Percentiles rank a stretch among this genome's conserved stretches.
Evolutionary conservation across 2,113 vertebrate genomes (phyloP).

Genomic region (Podarcis cretensis): DNA sequence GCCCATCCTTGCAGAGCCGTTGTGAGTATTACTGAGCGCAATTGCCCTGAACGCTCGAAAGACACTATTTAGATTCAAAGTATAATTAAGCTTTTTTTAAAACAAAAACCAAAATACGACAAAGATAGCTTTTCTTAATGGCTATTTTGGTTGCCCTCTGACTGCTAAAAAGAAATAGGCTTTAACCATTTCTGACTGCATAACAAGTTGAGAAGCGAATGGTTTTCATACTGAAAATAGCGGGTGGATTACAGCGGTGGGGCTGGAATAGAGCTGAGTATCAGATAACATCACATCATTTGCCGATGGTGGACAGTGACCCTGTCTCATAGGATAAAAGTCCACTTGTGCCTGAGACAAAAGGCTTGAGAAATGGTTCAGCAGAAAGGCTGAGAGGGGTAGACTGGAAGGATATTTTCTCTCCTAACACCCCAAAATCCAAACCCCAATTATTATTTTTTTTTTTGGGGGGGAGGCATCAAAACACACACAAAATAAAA

Average conservation of each 20-base stretch:
- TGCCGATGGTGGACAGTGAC: slow-evolving; percentile 68
- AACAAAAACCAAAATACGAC: not conserved
- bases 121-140: slow-evolving; percentile 36
- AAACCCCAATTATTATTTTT: not conserved
- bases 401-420: slow-evolving; percentile 38
- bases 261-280: slow-evolving; percentile 61
- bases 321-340: slow-evolving; percentile 66
- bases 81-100: not conserved
- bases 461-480: not conserved
- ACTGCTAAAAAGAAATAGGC: slow-evolving; percentile 36
- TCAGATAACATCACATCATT: slow-evolving; percentile 70
- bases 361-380: slow-evolving; percentile 58
- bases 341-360: slow-evolving; percentile 39
- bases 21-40: no score
- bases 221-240: slow-evolving; percentile 63
- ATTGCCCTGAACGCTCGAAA: not conserved
- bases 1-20: no score
- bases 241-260: not conserved
- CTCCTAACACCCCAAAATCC: slow-evolving; percentile 25
- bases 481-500: not conserved
- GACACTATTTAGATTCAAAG: not conserved
- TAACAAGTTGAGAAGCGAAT: slow-evolving; percentile 48
- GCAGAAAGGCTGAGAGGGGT: slow-evolving; percentile 52
- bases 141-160: slow-evolving; percentile 62
- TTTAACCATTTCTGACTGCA: slow-evolving; percentile 59